Conservation (phyloP, 2,113 vertebrate species). For the Etheostoma spectabile region DNA sequence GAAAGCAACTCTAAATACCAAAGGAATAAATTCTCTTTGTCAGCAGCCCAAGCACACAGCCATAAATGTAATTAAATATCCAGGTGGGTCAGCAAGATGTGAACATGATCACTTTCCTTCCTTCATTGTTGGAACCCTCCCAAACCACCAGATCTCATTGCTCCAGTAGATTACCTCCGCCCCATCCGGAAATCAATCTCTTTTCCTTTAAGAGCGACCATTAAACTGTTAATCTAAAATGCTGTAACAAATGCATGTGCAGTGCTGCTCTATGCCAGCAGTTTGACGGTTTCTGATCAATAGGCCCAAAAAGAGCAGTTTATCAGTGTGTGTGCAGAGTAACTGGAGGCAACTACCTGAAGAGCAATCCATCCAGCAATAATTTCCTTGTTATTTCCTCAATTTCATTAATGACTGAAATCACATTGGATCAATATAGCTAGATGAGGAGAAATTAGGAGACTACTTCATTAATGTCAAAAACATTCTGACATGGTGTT, state of each 20-base stretch:
- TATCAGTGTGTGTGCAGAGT: slow-evolving; percentile 50
- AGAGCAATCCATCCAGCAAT: slow-evolving; percentile 36
- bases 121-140: slow-evolving; percentile 40
- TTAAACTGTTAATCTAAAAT: slow-evolving; percentile 64
- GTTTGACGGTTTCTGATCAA: slow-evolving; percentile 56
- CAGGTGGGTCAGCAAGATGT: slow-evolving; percentile 70
- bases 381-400: slow-evolving; percentile 54
- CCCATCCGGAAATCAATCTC: slow-evolving; percentile 72
- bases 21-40: slow-evolving; percentile 60
- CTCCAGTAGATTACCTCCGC: slow-evolving; percentile 23
- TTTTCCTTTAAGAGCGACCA: slow-evolving; percentile 36
- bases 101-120: slow-evolving; percentile 49
- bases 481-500: slow-evolving; percentile 16
- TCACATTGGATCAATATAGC: slow-evolving; percentile 26
- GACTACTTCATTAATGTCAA: slow-evolving; percentile 4
- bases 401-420: slow-evolving; percentile 34
- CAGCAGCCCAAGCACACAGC: slow-evolving; percentile 61
- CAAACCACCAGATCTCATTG: slow-evolving; percentile 40
- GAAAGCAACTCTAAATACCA: slow-evolving; percentile 37
- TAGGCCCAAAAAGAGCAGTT: slow-evolving; percentile 52
- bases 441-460: slow-evolving; percentile 4
- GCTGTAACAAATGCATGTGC: slow-evolving; percentile 43
- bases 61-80: slow-evolving; percentile 77
- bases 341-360: slow-evolving; percentile 23
- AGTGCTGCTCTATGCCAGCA: slow-evolving; percentile 10